Conservation (phyloP, 2,797 vertebrate genomes). For the Iguana delicatissima region DNA sequence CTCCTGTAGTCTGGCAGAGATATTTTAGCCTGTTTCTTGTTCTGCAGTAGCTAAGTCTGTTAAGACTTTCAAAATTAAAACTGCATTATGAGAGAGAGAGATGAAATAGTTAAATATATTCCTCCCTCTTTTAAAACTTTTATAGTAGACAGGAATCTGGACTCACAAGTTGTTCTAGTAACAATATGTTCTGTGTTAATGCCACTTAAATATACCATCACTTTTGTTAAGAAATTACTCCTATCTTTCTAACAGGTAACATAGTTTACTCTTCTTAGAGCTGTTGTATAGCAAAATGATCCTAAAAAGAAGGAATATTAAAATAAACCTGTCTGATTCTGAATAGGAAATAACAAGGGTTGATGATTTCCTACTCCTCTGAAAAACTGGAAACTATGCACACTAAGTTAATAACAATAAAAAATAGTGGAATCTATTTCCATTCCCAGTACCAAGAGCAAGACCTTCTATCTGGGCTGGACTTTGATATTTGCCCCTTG, state of each 20-base stretch:
- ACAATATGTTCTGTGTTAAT: not conserved
- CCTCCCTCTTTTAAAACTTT: slow-evolving; percentile 18
- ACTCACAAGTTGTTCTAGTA: slow-evolving; percentile 40
- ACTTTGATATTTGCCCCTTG: slow-evolving; percentile 81
- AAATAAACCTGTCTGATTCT: slow-evolving; percentile 15
- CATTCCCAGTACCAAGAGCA: slow-evolving; percentile 74
- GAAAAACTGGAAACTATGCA: slow-evolving; percentile 56
- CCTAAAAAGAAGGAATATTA: slow-evolving; percentile 15
- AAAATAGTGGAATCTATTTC: slow-evolving; percentile 68
- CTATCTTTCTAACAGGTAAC: not conserved
- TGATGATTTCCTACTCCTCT: slow-evolving; percentile 48
- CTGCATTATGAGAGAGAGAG: slow-evolving; percentile 5
- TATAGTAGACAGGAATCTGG: slow-evolving; percentile 23
- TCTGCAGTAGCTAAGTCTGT: slow-evolving; percentile 5
- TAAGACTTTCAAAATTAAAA: slow-evolving; percentile 44
- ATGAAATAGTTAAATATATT: slow-evolving; percentile 39
- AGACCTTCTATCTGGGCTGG: slow-evolving; percentile 81
- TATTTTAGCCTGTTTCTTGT: not conserved
- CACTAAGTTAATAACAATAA: slow-evolving; percentile 42
- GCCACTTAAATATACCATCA: slow-evolving; percentile 17
- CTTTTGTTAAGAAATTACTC: slow-evolving; percentile 35
- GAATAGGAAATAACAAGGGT: slow-evolving; percentile 53
- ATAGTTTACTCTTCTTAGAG: slow-evolving; percentile 24
- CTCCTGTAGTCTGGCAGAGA: not conserved
- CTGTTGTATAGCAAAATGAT: slow-evolving; percentile 29